A percentile compares a stretch with the other conserved stretches of the same genome.
Evolutionary conservation across 2,888 invertebrate genomes (phyloP).

Genomic region (Cenopis cana): DNA sequence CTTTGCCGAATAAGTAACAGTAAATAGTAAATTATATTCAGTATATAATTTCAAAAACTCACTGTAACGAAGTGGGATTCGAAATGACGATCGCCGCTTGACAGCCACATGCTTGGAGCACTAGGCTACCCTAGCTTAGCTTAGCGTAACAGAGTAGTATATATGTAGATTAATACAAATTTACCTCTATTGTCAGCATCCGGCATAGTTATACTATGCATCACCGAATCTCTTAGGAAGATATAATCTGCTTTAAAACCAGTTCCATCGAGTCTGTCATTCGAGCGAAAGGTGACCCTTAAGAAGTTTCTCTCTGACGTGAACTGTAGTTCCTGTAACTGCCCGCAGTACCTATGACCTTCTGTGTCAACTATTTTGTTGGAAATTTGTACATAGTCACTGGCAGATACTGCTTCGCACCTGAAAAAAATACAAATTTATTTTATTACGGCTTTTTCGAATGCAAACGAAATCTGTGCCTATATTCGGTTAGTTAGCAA

Average conservation of each 20-base stretch:
- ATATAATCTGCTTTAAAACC: slow-evolving; percentile 97
- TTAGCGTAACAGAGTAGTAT: no score
- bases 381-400: slow-evolving; percentile 98
- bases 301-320: slow-evolving; percentile 96
- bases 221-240: slow-evolving; percentile 90
- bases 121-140: no score
- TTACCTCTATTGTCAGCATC: slow-evolving; percentile 64
- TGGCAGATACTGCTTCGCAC: slow-evolving; percentile 95
- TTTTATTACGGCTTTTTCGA: slow-evolving; percentile 4
- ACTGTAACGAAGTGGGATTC: no score
- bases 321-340: slow-evolving; percentile 89
- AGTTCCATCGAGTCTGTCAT: slow-evolving; percentile 96
- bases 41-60: no score
- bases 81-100: no score
- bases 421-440: slow-evolving; percentile 80
- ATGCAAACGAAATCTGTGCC: slow-evolving; percentile 1
- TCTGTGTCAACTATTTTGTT: slow-evolving; percentile 95
- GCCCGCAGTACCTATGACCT: slow-evolving; percentile 94
- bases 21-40: no score
- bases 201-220: slow-evolving; percentile 75
- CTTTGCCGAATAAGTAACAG: no score
- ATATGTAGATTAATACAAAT: slow-evolving; percentile 23
- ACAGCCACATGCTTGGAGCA: no score
- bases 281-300: slow-evolving; percentile 96
- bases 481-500: slow-evolving; percentile 9